Percentiles rank a stretch among this genome's conserved stretches.
Evolutionary conservation across 2,888 invertebrate species (phyloP).

Genomic region (Catocala nupta): DNA sequence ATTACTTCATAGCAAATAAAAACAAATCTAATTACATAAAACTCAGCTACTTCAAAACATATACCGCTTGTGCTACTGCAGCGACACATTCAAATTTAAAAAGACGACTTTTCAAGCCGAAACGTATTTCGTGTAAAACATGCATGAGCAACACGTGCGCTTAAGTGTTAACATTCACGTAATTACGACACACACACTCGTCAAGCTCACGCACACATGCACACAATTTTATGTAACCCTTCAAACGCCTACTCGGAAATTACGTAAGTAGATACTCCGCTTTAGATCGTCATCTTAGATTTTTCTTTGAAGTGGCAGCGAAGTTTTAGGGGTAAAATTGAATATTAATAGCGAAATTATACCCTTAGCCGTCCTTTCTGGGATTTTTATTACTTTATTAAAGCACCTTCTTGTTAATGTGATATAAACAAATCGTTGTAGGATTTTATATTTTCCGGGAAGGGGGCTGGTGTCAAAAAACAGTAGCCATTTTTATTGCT

Average conservation of each 20-base stretch:
- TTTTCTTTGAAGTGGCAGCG: conserved; percentile 82
- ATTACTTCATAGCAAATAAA: no score
- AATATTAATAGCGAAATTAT: conserved; percentile 87
- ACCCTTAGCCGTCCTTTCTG: conserved; percentile 68
- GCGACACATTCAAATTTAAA: background rate
- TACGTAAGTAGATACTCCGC: conserved; percentile 75
- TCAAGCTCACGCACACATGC: conserved; percentile 52
- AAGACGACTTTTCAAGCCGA: conserved; percentile 8
- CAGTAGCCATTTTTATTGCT: conserved; percentile 84
- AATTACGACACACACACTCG: conserved; percentile 52
- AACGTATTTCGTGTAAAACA: conserved; percentile 22
- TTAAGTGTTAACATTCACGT: conserved; percentile 54
- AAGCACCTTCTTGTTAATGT: conserved; percentile 77
- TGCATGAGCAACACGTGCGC: conserved; percentile 44
- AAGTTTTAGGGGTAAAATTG: conserved; percentile 83
- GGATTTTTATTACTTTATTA: conserved; percentile 86
- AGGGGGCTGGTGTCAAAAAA: conserved; percentile 82
- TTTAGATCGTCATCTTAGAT: conserved; percentile 80
- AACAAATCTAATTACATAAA: no score
- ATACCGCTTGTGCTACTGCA: no score
- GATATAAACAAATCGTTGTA: conserved; percentile 82
- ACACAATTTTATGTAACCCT: conserved; percentile 63
- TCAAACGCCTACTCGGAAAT: conserved; percentile 75
- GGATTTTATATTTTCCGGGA: conserved; percentile 78
- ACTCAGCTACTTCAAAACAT: no score